Conservation (phyloP, 2,888 invertebrate genomes). For the Philereme vetulata region DNA sequence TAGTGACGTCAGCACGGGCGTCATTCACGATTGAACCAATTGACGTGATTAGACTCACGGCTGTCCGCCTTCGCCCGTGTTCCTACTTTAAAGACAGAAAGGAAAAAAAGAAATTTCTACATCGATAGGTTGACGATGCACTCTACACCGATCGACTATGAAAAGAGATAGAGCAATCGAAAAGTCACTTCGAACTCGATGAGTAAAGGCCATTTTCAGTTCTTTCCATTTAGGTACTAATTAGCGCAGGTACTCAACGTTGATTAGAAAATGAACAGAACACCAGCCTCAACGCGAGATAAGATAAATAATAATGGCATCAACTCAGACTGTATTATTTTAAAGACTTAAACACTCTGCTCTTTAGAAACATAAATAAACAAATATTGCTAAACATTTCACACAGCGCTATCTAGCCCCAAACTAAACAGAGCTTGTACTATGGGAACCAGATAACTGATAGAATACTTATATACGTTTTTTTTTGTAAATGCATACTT, state of each 20-base stretch:
- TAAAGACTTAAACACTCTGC: not conserved
- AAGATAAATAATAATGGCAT: not conserved
- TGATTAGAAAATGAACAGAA: not conserved
- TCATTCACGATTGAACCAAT: conserved; percentile 76
- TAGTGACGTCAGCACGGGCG: conserved; percentile 73
- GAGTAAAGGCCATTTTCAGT: too few species aligned
- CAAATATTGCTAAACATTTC: too few species aligned
- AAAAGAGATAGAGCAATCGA: not conserved
- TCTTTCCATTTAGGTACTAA: not conserved
- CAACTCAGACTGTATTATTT: not conserved
- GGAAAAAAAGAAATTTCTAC: conserved; percentile 17
- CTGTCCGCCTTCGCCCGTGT: conserved; percentile 27
- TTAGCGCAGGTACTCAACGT: not conserved
- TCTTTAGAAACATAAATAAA: too few species aligned
- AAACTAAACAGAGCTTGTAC: too few species aligned
- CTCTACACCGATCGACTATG: not conserved
- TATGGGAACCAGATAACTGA: too few species aligned
- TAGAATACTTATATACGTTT: too few species aligned
- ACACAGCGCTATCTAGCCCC: too few species aligned
- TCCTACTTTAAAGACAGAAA: conserved; percentile 26
- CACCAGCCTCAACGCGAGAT: not conserved
- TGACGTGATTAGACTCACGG: conserved; percentile 70
- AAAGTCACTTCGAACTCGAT: not conserved
- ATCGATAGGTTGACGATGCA: not conserved
- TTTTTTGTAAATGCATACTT: too few species aligned